phyloP scores from a whole-genome alignment of 2,797 vertebrate genomes.

The Scyliorhinus canicula region DNA sequence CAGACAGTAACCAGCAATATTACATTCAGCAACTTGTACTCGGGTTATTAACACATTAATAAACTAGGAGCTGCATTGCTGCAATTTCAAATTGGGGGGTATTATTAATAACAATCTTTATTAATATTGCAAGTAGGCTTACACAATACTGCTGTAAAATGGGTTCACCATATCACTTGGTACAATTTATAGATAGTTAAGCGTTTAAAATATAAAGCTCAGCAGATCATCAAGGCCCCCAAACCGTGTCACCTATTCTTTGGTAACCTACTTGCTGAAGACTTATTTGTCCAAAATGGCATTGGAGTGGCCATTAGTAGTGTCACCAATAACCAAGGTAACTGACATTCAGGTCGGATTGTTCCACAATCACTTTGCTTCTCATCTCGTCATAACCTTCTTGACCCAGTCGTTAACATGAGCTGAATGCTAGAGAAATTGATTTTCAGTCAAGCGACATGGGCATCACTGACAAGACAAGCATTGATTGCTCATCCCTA shows the following conservation, averaged over 20 bases:
- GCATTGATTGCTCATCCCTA: neutral
- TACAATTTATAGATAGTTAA: neutral
- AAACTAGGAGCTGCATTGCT: neutral
- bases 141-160: neutral
- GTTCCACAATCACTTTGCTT: neutral
- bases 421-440: neutral
- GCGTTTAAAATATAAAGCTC: neutral
- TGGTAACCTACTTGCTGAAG: neutral
- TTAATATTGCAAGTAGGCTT: too few species aligned
- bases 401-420: neutral
- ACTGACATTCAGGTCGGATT: neutral
- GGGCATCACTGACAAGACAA: neutral
- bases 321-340: neutral
- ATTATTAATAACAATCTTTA: too few species aligned
- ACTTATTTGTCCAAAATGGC: neutral
- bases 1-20: neutral
- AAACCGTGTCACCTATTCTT: neutral
- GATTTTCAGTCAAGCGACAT: neutral
- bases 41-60: neutral
- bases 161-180: neutral
- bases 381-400: neutral
- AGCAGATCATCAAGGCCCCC: neutral
- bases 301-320: neutral
- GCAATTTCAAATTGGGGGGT: conserved; percentile 1
- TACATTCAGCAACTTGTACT: neutral